These are phyloP conservation scores for Tetragnatha montana DNA, from an alignment of 2,888 invertebrate genomes.

Conservation along the genomic window DNA sequence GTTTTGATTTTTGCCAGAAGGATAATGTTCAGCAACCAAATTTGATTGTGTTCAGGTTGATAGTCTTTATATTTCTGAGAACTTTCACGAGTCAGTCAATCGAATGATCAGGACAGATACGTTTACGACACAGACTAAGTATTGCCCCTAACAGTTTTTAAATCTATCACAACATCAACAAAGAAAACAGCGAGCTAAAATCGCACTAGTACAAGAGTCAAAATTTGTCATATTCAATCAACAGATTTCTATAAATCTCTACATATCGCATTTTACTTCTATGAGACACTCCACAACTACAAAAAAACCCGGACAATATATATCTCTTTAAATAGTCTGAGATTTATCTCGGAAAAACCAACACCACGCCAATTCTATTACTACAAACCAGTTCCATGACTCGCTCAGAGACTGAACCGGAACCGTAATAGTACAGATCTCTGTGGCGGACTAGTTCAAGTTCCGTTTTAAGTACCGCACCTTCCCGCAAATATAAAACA, in stretches of 20 bases:
- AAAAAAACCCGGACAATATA: no score
- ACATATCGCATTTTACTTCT: no score
- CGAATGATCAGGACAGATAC: not conserved
- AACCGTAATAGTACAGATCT: not conserved
- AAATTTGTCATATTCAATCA: no score
- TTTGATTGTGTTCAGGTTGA: not conserved
- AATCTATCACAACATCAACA: not conserved
- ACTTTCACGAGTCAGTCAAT: not conserved
- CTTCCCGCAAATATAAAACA: slow-evolving; percentile 49
- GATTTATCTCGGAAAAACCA: not conserved
- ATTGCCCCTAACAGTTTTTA: not conserved
- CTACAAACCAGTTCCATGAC: not conserved
- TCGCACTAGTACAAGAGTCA: no score
- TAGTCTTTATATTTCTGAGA: not conserved
- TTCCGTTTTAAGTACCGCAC: slow-evolving; percentile 37
- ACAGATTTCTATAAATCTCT: no score
- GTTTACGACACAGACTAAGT: not conserved
- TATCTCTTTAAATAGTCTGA: no score
- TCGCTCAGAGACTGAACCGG: not conserved
- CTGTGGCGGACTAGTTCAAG: not conserved
- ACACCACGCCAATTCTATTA: not conserved
- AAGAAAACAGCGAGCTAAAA: not conserved
- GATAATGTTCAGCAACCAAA: not conserved
- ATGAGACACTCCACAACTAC: no score
- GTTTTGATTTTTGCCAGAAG: not conserved